These are phyloP conservation scores for Venustaconcha ellipsiformis DNA, from an alignment of 1,140 invertebrate genomes.

Conservation along the genomic window DNA sequence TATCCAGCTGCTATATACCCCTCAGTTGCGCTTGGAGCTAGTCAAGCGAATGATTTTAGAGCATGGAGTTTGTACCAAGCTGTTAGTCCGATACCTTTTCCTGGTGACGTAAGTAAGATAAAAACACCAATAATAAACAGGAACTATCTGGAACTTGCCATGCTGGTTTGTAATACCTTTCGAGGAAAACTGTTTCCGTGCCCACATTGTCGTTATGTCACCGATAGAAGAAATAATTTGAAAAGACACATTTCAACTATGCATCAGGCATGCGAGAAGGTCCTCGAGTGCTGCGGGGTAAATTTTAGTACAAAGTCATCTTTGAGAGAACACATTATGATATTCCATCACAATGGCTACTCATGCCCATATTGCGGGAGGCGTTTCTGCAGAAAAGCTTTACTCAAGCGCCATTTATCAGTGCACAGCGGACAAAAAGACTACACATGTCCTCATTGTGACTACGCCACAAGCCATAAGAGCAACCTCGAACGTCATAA, in stretches of 20 bases:
- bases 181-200: constrained; percentile 65
- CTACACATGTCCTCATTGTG: constrained; percentile 69
- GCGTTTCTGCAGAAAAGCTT: constrained; percentile 70
- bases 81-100: constrained; percentile 36
- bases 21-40: constrained; percentile 17
- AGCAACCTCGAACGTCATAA: constrained; percentile 72
- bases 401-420: constrained; percentile 70
- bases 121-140: constrained; percentile 61
- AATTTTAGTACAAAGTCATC: constrained; percentile 69
- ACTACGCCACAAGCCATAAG: constrained; percentile 72
- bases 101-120: constrained; percentile 51
- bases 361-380: constrained; percentile 68
- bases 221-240: constrained; percentile 71
- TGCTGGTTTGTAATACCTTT: constrained; percentile 65
- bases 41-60: constrained; percentile 35
- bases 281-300: constrained; percentile 69
- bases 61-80: constrained; percentile 46
- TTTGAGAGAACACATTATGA: constrained; percentile 68
- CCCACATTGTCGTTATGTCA: constrained; percentile 69
- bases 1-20: constrained; percentile 42
- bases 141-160: constrained; percentile 63
- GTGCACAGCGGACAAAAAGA: constrained; percentile 71
- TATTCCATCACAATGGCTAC: constrained; percentile 69
- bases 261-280: constrained; percentile 68
- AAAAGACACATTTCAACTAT: constrained; percentile 71